Evolutionary conservation across 2,888 invertebrate genomes (phyloP), one percentile per base, ranked within the genome.

Genomic region (Pterobdella sp.): DNA sequence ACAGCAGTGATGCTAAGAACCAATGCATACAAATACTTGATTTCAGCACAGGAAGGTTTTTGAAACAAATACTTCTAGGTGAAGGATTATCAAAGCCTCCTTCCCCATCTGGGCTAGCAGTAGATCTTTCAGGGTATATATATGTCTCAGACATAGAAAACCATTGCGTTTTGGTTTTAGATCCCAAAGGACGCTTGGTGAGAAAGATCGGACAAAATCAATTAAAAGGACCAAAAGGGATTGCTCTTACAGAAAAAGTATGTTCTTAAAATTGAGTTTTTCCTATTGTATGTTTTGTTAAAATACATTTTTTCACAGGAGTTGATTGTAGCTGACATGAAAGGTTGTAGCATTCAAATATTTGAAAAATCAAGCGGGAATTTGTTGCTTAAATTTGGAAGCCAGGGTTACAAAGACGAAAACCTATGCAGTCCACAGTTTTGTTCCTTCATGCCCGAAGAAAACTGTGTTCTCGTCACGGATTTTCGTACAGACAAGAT

Each of bases 401-500:
- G 35, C 3, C 35, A 52, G 26, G 71, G 71, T 32, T 71, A 71
- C 71, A 63, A 36, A n/a, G 71, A 71, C 1, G 56, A 42, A 0
- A 56, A 71, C 29, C 56, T 71, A n/a, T 71, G 71, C 63, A 60
- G 71, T 2, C 71, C 71, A 2, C 71, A 71, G 35, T 71, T 71
- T 31, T 71, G 71, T 36, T 1, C 71, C 1, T 14, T 71, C 1
- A 36, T 63, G 10, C 32, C 60, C n/a, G 63, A 63, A 31, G 29
- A 63, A 26, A 29, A 71, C 18, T 22, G 35, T 2, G 1, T 71
- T 26, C 14, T 71, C 14, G 31, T 71, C n/a, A 31, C 71, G 1
- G 63, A 71, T 60, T 71, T 71, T 29, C 18, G 71, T 1, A 63
- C 34, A 1, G 71, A 52, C 34, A 71, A 71, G 34, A 63, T 71